A percentile compares a stretch with the other conserved stretches of the same genome.
Conservation (phyloP, 2,888 invertebrate genomes). For the Leistus spinibarbis region DNA sequence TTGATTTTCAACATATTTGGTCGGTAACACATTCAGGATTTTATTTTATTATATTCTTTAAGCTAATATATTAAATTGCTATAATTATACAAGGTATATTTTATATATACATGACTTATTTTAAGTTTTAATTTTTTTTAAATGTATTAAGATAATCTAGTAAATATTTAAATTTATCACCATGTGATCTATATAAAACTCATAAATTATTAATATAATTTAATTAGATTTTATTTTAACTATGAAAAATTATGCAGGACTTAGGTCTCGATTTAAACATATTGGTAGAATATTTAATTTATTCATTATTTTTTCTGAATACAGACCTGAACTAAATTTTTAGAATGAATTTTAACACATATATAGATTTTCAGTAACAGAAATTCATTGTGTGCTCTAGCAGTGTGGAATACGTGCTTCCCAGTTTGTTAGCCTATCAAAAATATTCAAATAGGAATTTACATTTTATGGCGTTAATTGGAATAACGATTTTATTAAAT, state of each 20-base stretch:
- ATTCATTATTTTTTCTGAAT: background rate
- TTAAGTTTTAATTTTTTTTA: too few species aligned
- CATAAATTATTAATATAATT: too few species aligned
- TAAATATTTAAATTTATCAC: too few species aligned
- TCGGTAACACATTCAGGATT: background rate
- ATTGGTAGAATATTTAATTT: too few species aligned
- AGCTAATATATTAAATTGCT: too few species aligned
- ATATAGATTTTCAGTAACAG: background rate
- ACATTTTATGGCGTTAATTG: background rate
- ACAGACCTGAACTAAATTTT: background rate
- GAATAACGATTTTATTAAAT: background rate
- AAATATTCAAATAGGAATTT: background rate
- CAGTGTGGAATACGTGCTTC: background rate
- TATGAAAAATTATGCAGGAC: too few species aligned
- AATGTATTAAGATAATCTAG: too few species aligned
- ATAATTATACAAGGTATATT: too few species aligned
- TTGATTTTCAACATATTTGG: background rate
- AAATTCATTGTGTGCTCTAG: background rate
- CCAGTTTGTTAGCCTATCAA: background rate
- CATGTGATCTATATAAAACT: too few species aligned
- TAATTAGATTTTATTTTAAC: too few species aligned
- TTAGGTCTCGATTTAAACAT: background rate
- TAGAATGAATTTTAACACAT: background rate
- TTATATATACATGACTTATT: too few species aligned
- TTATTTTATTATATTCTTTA: too few species aligned